These are phyloP conservation scores for Lucinisca nassula DNA, from an alignment of 2,888 invertebrate species.

Conservation along the genomic window DNA sequence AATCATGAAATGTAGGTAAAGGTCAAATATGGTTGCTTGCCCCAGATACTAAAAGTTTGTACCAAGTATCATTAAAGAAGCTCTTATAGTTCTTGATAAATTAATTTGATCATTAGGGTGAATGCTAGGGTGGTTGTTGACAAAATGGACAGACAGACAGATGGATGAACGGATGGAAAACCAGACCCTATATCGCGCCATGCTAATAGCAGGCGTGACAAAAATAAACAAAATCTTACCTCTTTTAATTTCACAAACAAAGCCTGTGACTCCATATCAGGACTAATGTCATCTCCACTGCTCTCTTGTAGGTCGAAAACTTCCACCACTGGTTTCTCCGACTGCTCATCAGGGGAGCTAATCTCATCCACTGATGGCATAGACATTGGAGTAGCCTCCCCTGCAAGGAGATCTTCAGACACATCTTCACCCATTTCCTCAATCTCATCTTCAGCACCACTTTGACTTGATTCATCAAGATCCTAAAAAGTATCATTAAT, in stretches of 20 bases:
- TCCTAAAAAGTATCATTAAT: conserved; percentile 56
- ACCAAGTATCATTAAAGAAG: too few species aligned
- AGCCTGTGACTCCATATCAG: conserved; percentile 87
- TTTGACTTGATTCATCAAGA: conserved; percentile 71
- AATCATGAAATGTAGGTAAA: too few species aligned
- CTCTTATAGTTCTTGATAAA: too few species aligned
- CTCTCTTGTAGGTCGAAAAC: conserved; percentile 83
- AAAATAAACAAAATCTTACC: conserved; percentile 78
- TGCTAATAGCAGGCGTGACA: too few species aligned
- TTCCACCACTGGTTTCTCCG: conserved; percentile 74
- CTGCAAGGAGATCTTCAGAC: conserved; percentile 77
- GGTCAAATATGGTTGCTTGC: too few species aligned
- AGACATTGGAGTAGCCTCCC: conserved; percentile 84
- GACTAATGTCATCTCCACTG: conserved; percentile 87
- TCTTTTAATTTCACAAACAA: conserved; percentile 88
- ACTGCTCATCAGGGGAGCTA: conserved; percentile 77
- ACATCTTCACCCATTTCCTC: conserved; percentile 66
- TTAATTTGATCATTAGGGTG: too few species aligned
- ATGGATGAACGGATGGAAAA: too few species aligned
- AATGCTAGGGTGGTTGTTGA: too few species aligned
- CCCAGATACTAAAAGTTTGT: too few species aligned
- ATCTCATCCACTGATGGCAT: conserved; percentile 78
- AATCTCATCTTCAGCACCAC: conserved; percentile 71
- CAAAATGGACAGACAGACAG: too few species aligned
- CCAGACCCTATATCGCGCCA: too few species aligned